Evolutionary conservation across 1,140 invertebrate genomes (phyloP).

Genomic region (Pogonus chalceus): DNA sequence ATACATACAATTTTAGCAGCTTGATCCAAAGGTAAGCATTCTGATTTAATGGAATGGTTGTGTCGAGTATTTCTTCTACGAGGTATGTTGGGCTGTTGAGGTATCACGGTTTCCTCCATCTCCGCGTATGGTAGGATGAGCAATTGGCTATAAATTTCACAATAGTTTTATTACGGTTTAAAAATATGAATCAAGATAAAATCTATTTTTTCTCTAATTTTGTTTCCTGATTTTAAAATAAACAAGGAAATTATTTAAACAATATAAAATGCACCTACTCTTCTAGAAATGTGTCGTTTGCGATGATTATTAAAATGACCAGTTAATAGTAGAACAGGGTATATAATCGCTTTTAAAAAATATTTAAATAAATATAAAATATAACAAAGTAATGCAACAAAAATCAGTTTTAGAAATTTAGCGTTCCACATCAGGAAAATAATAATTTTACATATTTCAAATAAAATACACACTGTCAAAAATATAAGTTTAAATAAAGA

Average conservation of each 20-base stretch:
- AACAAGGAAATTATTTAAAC: too few species aligned
- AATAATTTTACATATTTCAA: slow-evolving; percentile 7
- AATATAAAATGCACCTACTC: too few species aligned
- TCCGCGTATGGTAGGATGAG: too few species aligned
- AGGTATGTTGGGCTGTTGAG: background rate
- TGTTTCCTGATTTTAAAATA: too few species aligned
- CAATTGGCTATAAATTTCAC: background rate
- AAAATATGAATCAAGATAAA: too few species aligned
- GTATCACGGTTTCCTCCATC: background rate
- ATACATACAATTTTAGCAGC: slow-evolving; percentile 36
- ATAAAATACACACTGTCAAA: background rate
- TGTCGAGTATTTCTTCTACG: background rate
- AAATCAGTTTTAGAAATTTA: background rate
- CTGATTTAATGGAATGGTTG: slow-evolving; percentile 32
- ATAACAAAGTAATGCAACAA: background rate
- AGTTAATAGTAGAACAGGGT: background rate
- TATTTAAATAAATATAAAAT: background rate
- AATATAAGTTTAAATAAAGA: background rate
- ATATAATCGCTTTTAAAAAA: background rate
- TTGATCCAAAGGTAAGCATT: slow-evolving; percentile 40
- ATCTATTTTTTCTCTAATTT: too few species aligned
- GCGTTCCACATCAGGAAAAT: background rate
- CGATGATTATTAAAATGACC: background rate
- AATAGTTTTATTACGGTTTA: too few species aligned
- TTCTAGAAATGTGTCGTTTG: background rate